Conservation (phyloP, 2,113 vertebrate species). For the Pedetes capensis region DNA sequence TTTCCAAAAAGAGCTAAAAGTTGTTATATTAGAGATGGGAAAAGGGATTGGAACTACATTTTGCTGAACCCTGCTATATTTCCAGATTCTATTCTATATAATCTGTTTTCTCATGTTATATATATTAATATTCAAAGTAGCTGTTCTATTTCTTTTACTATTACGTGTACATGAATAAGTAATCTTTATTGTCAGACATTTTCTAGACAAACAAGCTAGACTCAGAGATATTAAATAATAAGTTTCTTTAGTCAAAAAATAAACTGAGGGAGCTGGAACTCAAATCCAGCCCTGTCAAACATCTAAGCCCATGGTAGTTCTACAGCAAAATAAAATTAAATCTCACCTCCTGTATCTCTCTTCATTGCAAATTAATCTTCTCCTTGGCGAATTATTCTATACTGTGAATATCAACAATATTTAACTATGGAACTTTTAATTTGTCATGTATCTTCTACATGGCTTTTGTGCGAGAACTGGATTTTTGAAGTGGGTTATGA, state of each 20-base stretch:
- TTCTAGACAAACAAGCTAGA: conserved; percentile 3
- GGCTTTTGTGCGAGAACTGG: neutral
- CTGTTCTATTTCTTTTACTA: neutral
- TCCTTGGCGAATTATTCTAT: neutral
- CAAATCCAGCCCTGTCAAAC: neutral
- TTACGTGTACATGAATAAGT: neutral
- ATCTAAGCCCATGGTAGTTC: neutral
- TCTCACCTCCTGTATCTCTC: neutral
- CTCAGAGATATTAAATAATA: neutral
- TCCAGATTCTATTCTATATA: neutral
- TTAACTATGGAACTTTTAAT: neutral
- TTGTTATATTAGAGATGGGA: neutral
- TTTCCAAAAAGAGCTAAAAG: neutral
- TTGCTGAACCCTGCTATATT: neutral
- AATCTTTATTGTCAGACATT: neutral
- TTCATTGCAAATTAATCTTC: neutral
- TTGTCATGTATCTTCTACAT: neutral
- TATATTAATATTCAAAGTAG: neutral
- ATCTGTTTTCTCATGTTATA: neutral
- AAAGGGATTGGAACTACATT: neutral
- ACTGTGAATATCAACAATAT: neutral
- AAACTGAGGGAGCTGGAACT: neutral
- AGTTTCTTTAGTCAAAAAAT: neutral
- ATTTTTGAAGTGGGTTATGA: neutral
- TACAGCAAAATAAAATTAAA: conserved; percentile 2